phyloP scores from a whole-genome alignment of 2,797 vertebrate species.

The Thamnophis elegans region DNA sequence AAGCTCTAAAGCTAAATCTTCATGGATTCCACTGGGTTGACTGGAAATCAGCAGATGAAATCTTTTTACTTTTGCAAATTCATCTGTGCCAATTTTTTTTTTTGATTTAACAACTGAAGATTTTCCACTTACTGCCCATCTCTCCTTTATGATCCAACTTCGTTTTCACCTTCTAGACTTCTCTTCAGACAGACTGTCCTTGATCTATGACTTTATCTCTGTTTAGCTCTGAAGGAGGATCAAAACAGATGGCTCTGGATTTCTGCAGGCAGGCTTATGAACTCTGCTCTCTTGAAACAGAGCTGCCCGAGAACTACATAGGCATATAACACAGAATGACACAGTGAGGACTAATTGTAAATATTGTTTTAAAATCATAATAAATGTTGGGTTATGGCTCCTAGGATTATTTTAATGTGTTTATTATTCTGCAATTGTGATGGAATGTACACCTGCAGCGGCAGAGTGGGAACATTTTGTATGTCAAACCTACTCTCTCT shows the following conservation, averaged over 20 bases:
- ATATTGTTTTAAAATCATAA: background rate
- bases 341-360: background rate
- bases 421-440: slow-evolving; percentile 13
- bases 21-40: background rate
- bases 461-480: background rate
- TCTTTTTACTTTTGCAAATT: background rate
- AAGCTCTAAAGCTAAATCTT: background rate
- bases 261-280: background rate
- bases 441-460: background rate
- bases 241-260: background rate
- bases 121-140: background rate
- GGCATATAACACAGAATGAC: background rate
- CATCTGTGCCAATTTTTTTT: background rate
- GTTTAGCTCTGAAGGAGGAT: background rate
- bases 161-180: background rate
- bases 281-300: background rate
- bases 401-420: background rate
- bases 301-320: background rate
- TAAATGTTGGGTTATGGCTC: background rate
- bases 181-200: background rate
- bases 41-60: background rate
- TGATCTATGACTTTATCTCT: background rate
- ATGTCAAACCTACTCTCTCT: too few relatives aligned
- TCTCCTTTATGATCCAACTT: background rate
- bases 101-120: background rate